Base-by-base conservation (phyloP, 2,113 vertebrate species). In the Tauraco erythrolophus region DNA sequence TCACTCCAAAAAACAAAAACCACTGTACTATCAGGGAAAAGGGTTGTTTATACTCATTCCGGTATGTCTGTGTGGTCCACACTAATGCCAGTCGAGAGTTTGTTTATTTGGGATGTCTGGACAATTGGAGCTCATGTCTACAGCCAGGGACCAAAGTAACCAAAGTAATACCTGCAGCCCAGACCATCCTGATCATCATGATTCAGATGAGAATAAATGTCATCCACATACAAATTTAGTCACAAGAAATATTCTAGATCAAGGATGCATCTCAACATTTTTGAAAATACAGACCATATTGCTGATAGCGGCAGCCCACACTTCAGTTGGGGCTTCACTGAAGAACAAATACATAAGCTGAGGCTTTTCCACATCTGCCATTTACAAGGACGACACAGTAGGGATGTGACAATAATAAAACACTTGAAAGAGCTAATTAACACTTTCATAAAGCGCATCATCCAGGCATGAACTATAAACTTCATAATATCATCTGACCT, bases 301-400 rank as follows among this genome's bases (percentile, higher is more conserved):
- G 23, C 54, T 43, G 37, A 80, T 1, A 79, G 53, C 0, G 0
- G n/a, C 31, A 82, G 65, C 28, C 39, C 53, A 37, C 1, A 17
- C 22, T 75, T 18, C 76, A 65, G 46, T 31, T 37, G 53, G 41
- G 65, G 6, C 58, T 91, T 89, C 50, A 30, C 12, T 2, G 3
- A 78, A 37, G n/a, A 69, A 56, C 28, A 94, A 75, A 71, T 27
- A 39, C 18, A 60, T 37, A 25, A 60, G 14, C 54, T 65, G 35
- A 92, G 28, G 13, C 37, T 88, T 31, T 88, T 88, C n/a, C 27
- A 62, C 28, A 45, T 70, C 75, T 62, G 48, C 9, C 31, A 60
- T 78, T 81, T 27, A 64, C 7, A 78, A 71, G 14, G 56, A 92
- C 0, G 0, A 62, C 60, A 77, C 41, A 72, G 15, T 27, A 61